Percentiles rank a stretch among this genome's conserved stretches.
Evolutionary conservation across 64 coral and sea anemone genomes (phyloP).

Genomic region (Anthopleura sola): DNA sequence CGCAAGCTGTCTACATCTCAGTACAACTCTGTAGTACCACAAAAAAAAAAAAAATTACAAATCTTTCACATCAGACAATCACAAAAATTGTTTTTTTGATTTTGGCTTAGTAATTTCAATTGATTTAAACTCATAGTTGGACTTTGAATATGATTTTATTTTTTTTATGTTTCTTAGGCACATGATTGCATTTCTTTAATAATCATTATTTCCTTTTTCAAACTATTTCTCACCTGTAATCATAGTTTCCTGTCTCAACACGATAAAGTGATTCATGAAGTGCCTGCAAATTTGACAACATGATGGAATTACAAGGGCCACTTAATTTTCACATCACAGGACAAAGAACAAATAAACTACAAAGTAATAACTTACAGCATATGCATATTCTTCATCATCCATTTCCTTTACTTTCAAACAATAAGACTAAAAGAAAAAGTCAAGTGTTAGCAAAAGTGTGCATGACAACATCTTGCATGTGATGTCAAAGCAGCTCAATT

Average conservation of each 20-base stretch:
- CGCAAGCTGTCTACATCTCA: slow-evolving; percentile 92
- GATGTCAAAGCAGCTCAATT: too few relatives aligned
- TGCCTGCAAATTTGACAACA: slow-evolving; percentile 42
- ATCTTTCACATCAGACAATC: too few relatives aligned
- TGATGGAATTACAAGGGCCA: background rate
- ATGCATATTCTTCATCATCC: slow-evolving; percentile 99
- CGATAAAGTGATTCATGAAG: slow-evolving; percentile 94
- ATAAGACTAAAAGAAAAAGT: slow-evolving; percentile 74
- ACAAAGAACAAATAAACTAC: too few relatives aligned
- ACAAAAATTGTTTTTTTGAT: too few relatives aligned
- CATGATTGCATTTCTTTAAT: too few relatives aligned
- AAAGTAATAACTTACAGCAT: slow-evolving; percentile 73
- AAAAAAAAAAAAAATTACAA: background rate
- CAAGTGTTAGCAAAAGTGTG: background rate
- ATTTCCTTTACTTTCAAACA: slow-evolving; percentile 99
- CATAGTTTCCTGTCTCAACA: slow-evolving; percentile 99
- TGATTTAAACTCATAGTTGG: too few relatives aligned
- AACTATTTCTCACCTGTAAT: slow-evolving; percentile 81
- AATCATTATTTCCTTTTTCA: background rate
- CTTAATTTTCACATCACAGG: background rate
- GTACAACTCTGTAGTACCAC: slow-evolving; percentile 59
- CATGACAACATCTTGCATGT: too few relatives aligned
- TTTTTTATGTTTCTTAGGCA: too few relatives aligned
- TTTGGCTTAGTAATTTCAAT: too few relatives aligned
- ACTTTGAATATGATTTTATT: too few relatives aligned